Conservation (phyloP, 2,113 vertebrate species). For the Orcinus orca region DNA sequence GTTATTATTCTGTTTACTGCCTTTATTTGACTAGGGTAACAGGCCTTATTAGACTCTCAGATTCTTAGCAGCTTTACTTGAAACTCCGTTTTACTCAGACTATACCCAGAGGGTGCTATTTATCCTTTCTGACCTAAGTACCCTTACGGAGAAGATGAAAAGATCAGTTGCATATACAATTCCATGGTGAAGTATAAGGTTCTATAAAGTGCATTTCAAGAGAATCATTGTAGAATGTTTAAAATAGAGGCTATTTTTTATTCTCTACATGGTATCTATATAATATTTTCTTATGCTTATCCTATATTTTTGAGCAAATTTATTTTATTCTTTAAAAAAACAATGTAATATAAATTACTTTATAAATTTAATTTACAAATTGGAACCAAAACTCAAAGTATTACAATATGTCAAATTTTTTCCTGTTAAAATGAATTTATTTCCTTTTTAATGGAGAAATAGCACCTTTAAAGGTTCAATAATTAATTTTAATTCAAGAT, state of each 20-base stretch:
- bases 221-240: neutral
- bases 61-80: neutral
- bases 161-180: neutral
- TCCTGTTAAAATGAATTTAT: neutral
- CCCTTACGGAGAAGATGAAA: neutral
- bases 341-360: neutral
- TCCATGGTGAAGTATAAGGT: neutral
- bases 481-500: neutral
- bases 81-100: constrained; percentile 14
- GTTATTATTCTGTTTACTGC: neutral
- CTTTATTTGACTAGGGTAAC: neutral
- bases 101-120: neutral
- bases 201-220: neutral
- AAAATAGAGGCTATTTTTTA: neutral
- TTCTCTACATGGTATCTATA: neutral
- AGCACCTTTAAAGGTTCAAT: neutral
- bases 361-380: neutral
- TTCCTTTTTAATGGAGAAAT: neutral
- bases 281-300: neutral
- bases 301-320: neutral
- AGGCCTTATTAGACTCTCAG: neutral
- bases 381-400: neutral
- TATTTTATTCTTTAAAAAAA: neutral
- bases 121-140: neutral
- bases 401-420: neutral